phyloP scores from a whole-genome alignment of 2,797 vertebrate species.

The Podargus strigoides region DNA sequence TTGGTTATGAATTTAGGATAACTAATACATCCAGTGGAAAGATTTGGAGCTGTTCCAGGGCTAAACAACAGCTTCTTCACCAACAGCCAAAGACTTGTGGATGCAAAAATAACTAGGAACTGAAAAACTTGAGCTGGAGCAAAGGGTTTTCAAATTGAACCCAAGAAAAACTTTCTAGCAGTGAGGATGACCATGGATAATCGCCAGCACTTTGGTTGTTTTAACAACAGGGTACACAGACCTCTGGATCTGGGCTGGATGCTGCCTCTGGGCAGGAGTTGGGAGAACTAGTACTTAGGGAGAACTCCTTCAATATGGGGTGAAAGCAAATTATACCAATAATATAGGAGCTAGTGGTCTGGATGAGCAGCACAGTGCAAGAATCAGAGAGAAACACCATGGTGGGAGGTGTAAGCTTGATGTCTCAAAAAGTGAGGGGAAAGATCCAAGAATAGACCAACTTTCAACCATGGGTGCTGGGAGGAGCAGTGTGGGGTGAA shows the following conservation, averaged over 20 bases:
- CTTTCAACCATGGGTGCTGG: accelerated
- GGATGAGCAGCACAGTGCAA: not conserved
- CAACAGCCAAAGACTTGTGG: conserved; percentile 37
- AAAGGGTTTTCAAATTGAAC: not conserved
- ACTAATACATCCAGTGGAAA: conserved; percentile 35
- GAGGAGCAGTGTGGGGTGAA: not conserved
- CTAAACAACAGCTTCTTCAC: conserved; percentile 55
- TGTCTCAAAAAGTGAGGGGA: not conserved
- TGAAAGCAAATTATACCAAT: not conserved
- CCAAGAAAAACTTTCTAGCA: not conserved
- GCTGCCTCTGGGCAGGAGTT: not conserved
- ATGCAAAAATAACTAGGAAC: conserved; percentile 48
- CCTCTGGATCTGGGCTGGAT: not conserved
- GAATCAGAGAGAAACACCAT: not conserved
- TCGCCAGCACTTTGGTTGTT: not conserved
- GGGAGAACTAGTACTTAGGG: not conserved
- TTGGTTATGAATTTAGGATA: conserved; percentile 40
- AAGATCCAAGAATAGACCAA: not conserved
- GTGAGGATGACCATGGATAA: not conserved
- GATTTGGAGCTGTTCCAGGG: not conserved
- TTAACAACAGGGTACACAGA: conserved; percentile 36
- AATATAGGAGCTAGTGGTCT: not conserved
- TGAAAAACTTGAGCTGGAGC: conserved; percentile 24
- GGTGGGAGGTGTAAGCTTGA: not conserved
- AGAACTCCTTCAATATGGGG: not conserved